Conservation (phyloP, 2,113 vertebrate species). For the Rissa tridactyla region DNA sequence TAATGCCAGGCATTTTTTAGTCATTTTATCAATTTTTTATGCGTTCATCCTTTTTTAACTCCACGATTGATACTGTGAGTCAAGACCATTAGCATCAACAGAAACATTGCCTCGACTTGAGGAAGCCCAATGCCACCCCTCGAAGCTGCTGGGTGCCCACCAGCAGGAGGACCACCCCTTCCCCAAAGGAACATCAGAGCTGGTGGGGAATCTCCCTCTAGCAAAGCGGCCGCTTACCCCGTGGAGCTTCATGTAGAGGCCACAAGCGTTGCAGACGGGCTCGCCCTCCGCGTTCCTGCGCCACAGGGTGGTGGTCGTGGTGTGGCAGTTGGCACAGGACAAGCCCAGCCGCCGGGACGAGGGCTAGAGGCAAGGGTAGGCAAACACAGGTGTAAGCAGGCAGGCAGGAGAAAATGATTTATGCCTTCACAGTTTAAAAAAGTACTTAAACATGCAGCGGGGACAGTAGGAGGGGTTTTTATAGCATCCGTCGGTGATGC, state of each 20-base stretch:
- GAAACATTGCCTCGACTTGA: neutral
- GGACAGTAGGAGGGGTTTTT: neutral
- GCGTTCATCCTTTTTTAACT: fast-evolving
- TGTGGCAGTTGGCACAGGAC: constrained; percentile 97
- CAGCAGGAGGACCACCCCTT: fast-evolving
- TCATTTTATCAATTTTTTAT: neutral
- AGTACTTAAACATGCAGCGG: neutral
- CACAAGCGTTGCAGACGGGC: constrained; percentile 96
- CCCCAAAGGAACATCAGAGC: neutral
- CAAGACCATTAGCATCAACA: neutral
- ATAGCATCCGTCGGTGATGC: neutral
- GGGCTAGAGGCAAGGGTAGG: constrained; percentile 76
- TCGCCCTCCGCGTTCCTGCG: constrained; percentile 97
- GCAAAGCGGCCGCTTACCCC: constrained; percentile 76
- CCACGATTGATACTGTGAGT: fast-evolving
- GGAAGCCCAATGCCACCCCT: neutral
- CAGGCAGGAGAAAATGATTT: neutral
- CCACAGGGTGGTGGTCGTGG: constrained; percentile 96
- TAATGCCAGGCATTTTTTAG: fast-evolving
- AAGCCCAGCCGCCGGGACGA: constrained; percentile 93
- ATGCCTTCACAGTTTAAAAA: neutral
- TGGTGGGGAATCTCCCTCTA: fast-evolving
- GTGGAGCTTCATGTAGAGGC: constrained; percentile 97
- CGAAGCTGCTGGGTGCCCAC: fast-evolving
- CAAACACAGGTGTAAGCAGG: neutral